A percentile compares a stretch with the other conserved stretches of the same genome.
Conservation (phyloP, 2,888 invertebrate genomes). For the Apotomis turbidana region DNA sequence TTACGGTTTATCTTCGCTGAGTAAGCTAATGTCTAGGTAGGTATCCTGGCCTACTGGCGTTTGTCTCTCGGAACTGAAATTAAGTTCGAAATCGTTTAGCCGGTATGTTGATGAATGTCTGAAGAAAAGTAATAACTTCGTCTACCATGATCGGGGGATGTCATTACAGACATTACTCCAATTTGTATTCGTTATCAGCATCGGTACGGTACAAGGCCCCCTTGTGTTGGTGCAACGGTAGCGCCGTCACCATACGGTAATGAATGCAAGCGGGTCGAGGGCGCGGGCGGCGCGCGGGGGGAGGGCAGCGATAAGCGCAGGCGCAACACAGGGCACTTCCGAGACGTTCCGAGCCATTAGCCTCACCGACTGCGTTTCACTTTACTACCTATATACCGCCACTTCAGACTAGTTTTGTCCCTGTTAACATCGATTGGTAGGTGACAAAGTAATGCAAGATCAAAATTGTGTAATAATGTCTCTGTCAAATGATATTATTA, state of each 20-base stretch:
- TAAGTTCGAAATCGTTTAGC: background rate
- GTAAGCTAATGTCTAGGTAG: constrained; percentile 10
- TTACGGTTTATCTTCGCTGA: constrained; percentile 32
- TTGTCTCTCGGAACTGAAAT: background rate
- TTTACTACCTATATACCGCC: constrained; percentile 40
- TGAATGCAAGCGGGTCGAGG: constrained; percentile 67
- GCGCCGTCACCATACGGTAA: constrained; percentile 47
- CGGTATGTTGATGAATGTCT: background rate
- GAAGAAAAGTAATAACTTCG: background rate
- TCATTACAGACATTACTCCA: constrained; percentile 35
- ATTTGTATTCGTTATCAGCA: constrained; percentile 45
- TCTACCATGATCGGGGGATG: background rate
- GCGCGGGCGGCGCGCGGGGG: constrained; percentile 44
- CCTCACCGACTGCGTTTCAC: constrained; percentile 56
- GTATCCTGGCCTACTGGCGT: background rate
- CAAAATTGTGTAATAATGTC: too few species aligned
- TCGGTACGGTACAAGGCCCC: constrained; percentile 42
- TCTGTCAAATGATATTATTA: too few species aligned
- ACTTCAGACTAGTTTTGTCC: constrained; percentile 30
- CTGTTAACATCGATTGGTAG: constrained; percentile 14
- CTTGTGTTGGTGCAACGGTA: constrained; percentile 41
- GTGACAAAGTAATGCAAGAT: background rate
- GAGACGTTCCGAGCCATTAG: constrained; percentile 77
- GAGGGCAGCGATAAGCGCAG: constrained; percentile 41
- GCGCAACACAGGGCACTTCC: constrained; percentile 69